Percentiles rank a stretch among this genome's conserved stretches.
phyloP scores from a whole-genome alignment of 2,888 invertebrate genomes.

The Archips xylosteana region DNA sequence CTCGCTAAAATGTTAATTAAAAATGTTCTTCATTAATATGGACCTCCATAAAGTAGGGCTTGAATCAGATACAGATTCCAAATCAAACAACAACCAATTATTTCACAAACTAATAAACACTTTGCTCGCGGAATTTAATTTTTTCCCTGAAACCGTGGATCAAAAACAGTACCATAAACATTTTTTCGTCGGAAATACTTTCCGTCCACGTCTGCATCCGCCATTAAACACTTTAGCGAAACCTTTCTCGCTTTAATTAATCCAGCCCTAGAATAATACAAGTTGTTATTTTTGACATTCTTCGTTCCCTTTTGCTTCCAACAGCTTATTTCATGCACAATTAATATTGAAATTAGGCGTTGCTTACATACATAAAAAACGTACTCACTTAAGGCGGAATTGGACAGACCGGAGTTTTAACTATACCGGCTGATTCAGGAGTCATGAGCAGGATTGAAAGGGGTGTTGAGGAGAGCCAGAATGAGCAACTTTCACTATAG shows the following conservation, averaged over 20 bases:
- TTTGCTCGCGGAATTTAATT: background rate
- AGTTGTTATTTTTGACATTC: background rate
- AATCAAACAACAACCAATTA: background rate
- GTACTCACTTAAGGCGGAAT: no score
- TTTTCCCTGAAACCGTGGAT: background rate
- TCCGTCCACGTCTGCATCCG: slow-evolving; percentile 6
- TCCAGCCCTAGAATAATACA: background rate
- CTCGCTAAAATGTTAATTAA: no score
- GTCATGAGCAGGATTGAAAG: no score
- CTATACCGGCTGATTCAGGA: no score
- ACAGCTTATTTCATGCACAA: background rate
- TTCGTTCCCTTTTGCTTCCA: background rate
- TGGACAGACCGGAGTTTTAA: no score
- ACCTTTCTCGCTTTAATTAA: slow-evolving; percentile 12
- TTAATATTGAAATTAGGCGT: background rate
- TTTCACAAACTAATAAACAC: no score
- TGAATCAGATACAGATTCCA: background rate
- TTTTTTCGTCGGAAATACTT: background rate
- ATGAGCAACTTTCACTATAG: no score
- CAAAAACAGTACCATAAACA: background rate
- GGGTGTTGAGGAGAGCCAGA: no score
- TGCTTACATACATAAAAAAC: background rate
- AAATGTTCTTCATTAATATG: no score
- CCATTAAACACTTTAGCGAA: background rate
- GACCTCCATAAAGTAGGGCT: no score